Evolutionary conservation across 1,140 invertebrate species (phyloP).

Genomic region (Ectropis grisescens): DNA sequence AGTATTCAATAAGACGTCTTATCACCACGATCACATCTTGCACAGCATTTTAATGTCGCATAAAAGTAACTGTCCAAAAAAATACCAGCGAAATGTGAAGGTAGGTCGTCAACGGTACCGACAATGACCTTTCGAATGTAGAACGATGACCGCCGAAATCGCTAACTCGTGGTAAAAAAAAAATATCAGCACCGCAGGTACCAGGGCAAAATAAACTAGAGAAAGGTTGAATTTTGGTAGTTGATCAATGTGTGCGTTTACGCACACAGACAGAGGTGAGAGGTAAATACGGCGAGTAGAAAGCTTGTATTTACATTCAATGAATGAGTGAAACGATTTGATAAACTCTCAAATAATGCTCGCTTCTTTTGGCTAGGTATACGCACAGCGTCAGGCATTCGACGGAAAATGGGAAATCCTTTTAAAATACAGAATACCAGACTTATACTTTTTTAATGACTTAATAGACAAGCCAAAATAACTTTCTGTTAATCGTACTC

Average conservation of each 20-base stretch:
- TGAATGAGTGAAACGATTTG: constrained; percentile 8
- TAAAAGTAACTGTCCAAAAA: constrained; percentile 51
- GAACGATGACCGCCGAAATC: constrained; percentile 43
- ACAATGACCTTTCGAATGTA: constrained; percentile 38
- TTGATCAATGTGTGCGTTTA: neutral
- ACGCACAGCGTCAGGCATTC: too few relatives aligned
- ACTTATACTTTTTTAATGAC: too few relatives aligned
- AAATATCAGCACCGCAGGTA: constrained; percentile 10
- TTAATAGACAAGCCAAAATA: too few relatives aligned
- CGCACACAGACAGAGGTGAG: neutral
- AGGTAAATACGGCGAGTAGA: constrained; percentile 7
- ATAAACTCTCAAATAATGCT: constrained; percentile 14
- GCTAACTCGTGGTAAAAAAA: constrained; percentile 41
- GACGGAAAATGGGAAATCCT: too few relatives aligned
- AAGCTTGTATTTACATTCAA: constrained; percentile 16
- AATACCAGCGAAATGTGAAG: constrained; percentile 47
- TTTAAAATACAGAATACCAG: too few relatives aligned
- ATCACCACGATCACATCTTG: constrained; percentile 35
- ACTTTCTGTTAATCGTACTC: too few relatives aligned
- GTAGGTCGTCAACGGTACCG: constrained; percentile 59
- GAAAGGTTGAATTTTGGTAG: constrained; percentile 12
- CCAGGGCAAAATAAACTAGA: constrained; percentile 13
- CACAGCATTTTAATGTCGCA: constrained; percentile 42
- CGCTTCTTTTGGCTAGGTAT: too few relatives aligned
- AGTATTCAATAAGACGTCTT: too few relatives aligned